phyloP scores from a whole-genome alignment of 2,888 invertebrate genomes.

The Tribolium freemani region DNA sequence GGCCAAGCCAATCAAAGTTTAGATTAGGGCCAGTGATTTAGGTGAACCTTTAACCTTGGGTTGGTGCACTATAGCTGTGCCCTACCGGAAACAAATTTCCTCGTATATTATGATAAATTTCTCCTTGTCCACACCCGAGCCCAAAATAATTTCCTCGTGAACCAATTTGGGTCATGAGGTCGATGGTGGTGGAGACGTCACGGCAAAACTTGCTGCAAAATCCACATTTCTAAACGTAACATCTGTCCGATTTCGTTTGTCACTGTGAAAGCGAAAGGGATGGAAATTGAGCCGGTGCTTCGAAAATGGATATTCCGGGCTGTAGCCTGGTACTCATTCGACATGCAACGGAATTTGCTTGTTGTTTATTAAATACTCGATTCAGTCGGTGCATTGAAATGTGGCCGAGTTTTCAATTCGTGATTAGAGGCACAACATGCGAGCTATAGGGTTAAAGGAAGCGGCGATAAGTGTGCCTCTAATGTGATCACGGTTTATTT shows the following conservation, averaged over 20 bases:
- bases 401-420: neutral
- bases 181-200: constrained; percentile 49
- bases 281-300: constrained; percentile 9
- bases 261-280: constrained; percentile 34
- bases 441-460: neutral
- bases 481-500: constrained; percentile 7
- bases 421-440: constrained; percentile 1
- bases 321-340: constrained; percentile 35
- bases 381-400: constrained; percentile 3
- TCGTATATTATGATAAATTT: neutral
- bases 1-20: constrained; percentile 21
- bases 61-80: neutral
- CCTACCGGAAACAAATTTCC: neutral
- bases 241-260: constrained; percentile 6
- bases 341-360: constrained; percentile 33
- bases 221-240: constrained; percentile 1
- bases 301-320: constrained; percentile 7
- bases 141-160: constrained; percentile 14
- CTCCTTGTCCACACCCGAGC: constrained; percentile 7
- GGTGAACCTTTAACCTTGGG: constrained; percentile 28
- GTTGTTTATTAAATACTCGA: constrained; percentile 2
- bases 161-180: constrained; percentile 48
- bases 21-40: constrained; percentile 36
- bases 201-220: constrained; percentile 26
- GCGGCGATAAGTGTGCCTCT: constrained; percentile 4